Evolutionary conservation across 2,888 invertebrate genomes (phyloP), one percentile per base, ranked within the genome.

Genomic region (Lasioglossum leucozonium): DNA sequence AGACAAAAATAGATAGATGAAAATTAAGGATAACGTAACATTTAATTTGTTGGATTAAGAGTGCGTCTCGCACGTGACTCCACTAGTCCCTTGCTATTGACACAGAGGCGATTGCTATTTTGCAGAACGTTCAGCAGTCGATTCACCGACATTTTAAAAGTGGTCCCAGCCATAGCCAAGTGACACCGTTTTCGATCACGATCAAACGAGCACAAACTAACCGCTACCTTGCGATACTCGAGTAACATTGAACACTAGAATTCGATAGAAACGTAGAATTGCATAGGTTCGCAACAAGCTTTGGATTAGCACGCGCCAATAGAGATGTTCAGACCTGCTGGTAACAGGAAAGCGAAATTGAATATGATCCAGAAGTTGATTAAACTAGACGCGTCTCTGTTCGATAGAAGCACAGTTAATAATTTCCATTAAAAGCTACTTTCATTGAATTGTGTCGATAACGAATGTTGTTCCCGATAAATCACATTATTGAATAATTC

Each of bases 201-300:
- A 51, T 51, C 51, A n/a, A 51, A 22, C 5, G 58, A 73, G 73
- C 65, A 65, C 65, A 55, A 72, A 40, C 40, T 47, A 67, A 58
- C 67, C 30, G 58, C 18, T 44, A 30, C 42, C 13, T n/a, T n/a
- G 13, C 10, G 22, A 62, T 42, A 58, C 73, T 62, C 47, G 8
- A 73, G 34, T 37, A 69, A 77, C 47, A 22, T 5, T 16, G 10
- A 10, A 58, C 16, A 62, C 51, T 76, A 51, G 47, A 65, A 75
- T 16, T 13, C 47, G 62, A 72, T 5, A 22, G 44, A n/a, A 30
- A n/a, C 30, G 1, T 55, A 55, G 30, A 26, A 44, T 5, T 16
- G 44, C 42, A 30, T 40, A 18, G n/a, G 22, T 65, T 18, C 30
- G 34, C 22, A 65, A 22, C 22, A 37, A 40, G 67, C 22, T 22